Percentiles rank a stretch among this genome's conserved stretches.
These are phyloP conservation scores for Acanthiza pusilla DNA, from an alignment of 2,797 vertebrate genomes.

Conservation along the genomic window DNA sequence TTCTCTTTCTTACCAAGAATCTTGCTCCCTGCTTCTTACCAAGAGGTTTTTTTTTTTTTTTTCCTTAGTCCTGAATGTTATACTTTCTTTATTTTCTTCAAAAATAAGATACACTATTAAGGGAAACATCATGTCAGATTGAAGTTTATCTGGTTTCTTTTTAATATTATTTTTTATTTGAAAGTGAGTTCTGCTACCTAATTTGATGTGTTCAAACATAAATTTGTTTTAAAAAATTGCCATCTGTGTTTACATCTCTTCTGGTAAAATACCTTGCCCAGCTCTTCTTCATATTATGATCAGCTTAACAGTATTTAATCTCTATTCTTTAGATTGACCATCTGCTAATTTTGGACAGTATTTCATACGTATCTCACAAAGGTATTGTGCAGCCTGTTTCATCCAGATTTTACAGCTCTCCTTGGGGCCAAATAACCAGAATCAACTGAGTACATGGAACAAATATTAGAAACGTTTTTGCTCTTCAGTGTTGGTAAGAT, in stretches of 20 bases:
- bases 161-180: not conserved
- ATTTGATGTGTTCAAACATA: not conserved
- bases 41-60: no score
- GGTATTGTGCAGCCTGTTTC: not conserved
- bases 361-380: not conserved
- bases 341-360: slow-evolving; percentile 34
- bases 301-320: not conserved
- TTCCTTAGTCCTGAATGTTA: not conserved
- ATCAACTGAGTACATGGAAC: not conserved
- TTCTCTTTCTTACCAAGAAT: not conserved
- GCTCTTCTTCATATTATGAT: not conserved
- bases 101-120: not conserved
- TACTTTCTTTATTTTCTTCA: not conserved
- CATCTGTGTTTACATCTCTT: not conserved
- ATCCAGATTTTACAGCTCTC: not conserved
- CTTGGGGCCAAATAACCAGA: not conserved
- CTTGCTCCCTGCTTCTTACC: not conserved
- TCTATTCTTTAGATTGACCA: not conserved
- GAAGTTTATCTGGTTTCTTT: not conserved
- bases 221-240: not conserved
- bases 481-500: not conserved
- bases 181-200: not conserved
- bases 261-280: not conserved
- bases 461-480: not conserved
- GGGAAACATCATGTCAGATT: not conserved